These are phyloP conservation scores for Rattus rattus DNA, from an alignment of 2,113 vertebrate genomes.

Conservation along the genomic window DNA sequence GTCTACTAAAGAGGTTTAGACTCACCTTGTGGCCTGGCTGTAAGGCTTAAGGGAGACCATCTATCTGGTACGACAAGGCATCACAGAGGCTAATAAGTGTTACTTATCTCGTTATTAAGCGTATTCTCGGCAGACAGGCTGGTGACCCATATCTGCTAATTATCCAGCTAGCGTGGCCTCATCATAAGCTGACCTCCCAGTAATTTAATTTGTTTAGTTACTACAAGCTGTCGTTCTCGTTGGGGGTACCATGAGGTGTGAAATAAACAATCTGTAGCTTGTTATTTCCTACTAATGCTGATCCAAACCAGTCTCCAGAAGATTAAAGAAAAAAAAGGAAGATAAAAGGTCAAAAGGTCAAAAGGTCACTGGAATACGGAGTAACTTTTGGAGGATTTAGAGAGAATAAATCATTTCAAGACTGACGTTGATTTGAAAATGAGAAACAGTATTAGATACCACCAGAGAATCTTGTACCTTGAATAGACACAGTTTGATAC, in stretches of 20 bases:
- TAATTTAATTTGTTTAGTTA: slow-evolving; percentile 59
- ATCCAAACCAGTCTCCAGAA: not conserved
- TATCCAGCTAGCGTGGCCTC: slow-evolving; percentile 1
- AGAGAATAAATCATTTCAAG: slow-evolving; percentile 45
- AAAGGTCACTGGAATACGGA: not conserved
- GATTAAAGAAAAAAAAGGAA: not conserved
- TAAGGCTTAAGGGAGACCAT: slow-evolving; percentile 1
- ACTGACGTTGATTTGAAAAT: slow-evolving; percentile 14
- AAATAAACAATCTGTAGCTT: slow-evolving; percentile 58
- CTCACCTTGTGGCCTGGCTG: not conserved
- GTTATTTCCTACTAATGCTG: slow-evolving; percentile 3
- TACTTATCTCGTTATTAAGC: slow-evolving; percentile 45
- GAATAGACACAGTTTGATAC: not conserved
- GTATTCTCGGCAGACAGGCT: not conserved
- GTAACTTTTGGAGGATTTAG: slow-evolving; percentile 28
- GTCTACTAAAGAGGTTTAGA: not conserved
- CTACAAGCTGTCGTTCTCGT: slow-evolving; percentile 43
- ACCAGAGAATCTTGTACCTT: slow-evolving; percentile 12
- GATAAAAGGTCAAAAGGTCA: slow-evolving; percentile 14
- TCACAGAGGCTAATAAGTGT: slow-evolving; percentile 27
- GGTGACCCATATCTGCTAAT: slow-evolving; percentile 49
- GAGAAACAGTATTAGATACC: not conserved
- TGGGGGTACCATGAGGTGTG: not conserved
- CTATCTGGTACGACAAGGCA: not conserved
- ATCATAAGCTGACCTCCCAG: slow-evolving; percentile 36